A percentile compares a stretch with the other conserved stretches of the same genome.
phyloP scores from a whole-genome alignment of 2,888 invertebrate species.

The Strigamia crassipes region DNA sequence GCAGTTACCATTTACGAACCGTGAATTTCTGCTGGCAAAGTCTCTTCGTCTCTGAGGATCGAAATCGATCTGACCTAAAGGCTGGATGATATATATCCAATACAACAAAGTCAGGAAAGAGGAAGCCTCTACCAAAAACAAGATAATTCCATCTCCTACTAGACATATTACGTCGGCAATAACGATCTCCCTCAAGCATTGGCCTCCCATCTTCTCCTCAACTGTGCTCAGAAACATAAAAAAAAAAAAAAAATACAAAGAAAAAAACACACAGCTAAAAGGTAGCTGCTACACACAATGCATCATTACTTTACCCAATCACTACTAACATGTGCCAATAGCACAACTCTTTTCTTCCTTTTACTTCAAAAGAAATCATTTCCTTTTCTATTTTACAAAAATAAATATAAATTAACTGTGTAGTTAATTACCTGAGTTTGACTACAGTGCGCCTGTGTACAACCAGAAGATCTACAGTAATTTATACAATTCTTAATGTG shows the following conservation, averaged over 20 bases:
- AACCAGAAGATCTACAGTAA: too few relatives aligned
- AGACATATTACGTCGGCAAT: conserved; percentile 39
- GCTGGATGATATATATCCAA: conserved; percentile 42
- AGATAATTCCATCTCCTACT: conserved; percentile 33
- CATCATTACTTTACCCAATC: conserved; percentile 14
- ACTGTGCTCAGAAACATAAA: conserved; percentile 1
- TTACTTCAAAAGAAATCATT: too few relatives aligned
- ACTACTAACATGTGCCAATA: background rate
- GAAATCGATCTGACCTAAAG: conserved; percentile 38
- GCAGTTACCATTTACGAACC: background rate
- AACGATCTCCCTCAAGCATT: conserved; percentile 32
- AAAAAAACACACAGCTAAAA: background rate
- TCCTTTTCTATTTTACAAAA: too few relatives aligned
- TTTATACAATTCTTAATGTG: too few relatives aligned
- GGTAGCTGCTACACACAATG: background rate
- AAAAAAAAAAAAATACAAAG: background rate
- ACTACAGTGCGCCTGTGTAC: too few relatives aligned
- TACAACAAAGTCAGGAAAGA: conserved; percentile 10
- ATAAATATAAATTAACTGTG: too few relatives aligned
- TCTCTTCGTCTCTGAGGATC: conserved; percentile 28
- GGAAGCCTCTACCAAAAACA: conserved; percentile 33
- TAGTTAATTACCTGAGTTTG: too few relatives aligned
- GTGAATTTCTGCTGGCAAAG: conserved; percentile 14
- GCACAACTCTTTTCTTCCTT: background rate
- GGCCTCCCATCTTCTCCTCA: conserved; percentile 22